phyloP scores from a whole-genome alignment of 2,888 invertebrate species.

The Ommatoiulus sabulosus region DNA sequence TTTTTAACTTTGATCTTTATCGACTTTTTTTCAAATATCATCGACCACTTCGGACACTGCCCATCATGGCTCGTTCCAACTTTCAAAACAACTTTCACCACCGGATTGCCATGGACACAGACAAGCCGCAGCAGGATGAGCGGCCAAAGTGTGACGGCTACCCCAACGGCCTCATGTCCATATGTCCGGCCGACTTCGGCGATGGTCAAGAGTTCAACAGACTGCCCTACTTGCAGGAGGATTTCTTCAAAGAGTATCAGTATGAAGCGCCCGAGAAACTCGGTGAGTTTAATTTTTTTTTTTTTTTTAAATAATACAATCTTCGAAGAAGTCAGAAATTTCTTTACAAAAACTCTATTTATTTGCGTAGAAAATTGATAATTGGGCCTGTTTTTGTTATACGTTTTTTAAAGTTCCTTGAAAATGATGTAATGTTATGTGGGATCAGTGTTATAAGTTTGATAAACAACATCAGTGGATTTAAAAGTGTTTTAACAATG shows the following conservation, averaged over 20 bases:
- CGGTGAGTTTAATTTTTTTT: neutral
- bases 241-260: neutral
- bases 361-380: too few species aligned
- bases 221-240: neutral
- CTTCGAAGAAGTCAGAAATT: too few species aligned
- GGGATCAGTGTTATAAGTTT: too few species aligned
- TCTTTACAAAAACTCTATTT: too few species aligned
- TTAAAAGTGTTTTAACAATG: too few species aligned
- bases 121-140: neutral
- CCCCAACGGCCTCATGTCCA: neutral
- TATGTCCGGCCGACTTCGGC: neutral
- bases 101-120: neutral
- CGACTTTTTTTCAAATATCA: neutral
- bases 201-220: slow-evolving; percentile 39
- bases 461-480: too few species aligned
- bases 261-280: neutral
- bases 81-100: slow-evolving; percentile 14
- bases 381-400: too few species aligned
- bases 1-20: neutral
- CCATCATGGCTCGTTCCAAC: neutral
- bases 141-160: neutral
- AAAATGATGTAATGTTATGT: too few species aligned
- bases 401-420: too few species aligned
- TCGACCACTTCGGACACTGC: neutral
- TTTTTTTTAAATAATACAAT: too few species aligned